Evolutionary conservation across 2,888 invertebrate genomes (phyloP), one percentile per base, ranked within the genome.

Genomic region (Ophion obscuratus): DNA sequence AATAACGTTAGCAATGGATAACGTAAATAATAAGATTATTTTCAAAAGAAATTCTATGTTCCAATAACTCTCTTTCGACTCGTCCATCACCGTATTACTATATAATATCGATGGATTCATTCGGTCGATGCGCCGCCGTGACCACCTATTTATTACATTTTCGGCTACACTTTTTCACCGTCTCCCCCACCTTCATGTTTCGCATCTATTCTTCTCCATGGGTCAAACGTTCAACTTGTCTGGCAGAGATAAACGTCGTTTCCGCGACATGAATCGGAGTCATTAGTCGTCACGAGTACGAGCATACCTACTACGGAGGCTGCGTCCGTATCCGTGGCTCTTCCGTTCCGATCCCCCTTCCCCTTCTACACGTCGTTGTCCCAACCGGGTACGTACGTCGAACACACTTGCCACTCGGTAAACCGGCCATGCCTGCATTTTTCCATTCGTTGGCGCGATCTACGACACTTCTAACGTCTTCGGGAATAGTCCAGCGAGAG

Each of bases 191-290:
- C 73, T 86, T 86, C 76, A 53, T 11, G 53, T 53, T 53, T 17
- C 53, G 0, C 14, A 53, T 53, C 14, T 53, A 14, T 53, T 53
- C 10, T 53, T 53, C 53, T 11, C 3, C 11, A 53, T 53, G 53
- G 85, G 85, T 80, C 80, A 86, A 86, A 83, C 85, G 85, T 85
- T 85, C 83, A 83, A 83, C 75, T 83, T 73, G 85, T 71, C 81
- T 74, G 88, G 80, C 86, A 86, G 86, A 88, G 88, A 88, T 86
- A 88, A 88, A 88, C 86, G 84, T 84, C 70, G 76, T 74, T 78
- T 64, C 84, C 81, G 14, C 53, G 88, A 85, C 85, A 85, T 82
- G 85, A 81, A 85, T 88, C 84, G 84, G 87, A 87, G 88, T 88
- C 87, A 88, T 88, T 88, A 88, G 87, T 86, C 86, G 86, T 87